Evolutionary conservation across 1,140 invertebrate species (phyloP).

Genomic region (Drosophila kohkoa): DNA sequence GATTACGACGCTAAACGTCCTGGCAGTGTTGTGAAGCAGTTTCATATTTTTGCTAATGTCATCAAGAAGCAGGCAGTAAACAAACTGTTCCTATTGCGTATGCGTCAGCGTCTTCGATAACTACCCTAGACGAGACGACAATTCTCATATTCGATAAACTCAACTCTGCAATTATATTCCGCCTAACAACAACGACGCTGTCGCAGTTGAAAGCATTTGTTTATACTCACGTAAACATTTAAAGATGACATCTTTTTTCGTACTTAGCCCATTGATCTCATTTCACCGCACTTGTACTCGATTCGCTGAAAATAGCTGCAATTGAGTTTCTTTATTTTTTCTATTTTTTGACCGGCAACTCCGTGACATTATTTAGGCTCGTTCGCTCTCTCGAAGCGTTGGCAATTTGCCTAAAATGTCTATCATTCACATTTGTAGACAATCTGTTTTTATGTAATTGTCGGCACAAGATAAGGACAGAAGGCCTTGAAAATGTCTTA

Average conservation of each 20-base stretch:
- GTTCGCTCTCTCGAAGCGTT: background rate
- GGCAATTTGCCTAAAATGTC: conserved; percentile 23
- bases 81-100: conserved; percentile 6
- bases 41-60: conserved; percentile 7
- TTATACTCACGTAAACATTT: background rate
- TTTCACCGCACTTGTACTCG: conserved; percentile 42
- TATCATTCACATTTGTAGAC: background rate
- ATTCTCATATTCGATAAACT: too few species aligned
- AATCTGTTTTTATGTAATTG: conserved; percentile 68
- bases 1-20: conserved; percentile 23
- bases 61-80: conserved; percentile 23
- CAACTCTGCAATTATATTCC: too few species aligned
- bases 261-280: conserved; percentile 35
- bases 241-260: background rate
- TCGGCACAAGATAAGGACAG: conserved; percentile 46
- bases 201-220: background rate
- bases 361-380: conserved; percentile 28
- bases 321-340: conserved; percentile 10
- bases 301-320: conserved; percentile 36
- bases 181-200: too few species aligned
- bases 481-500: conserved; percentile 71
- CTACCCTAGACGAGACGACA: too few species aligned
- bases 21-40: conserved; percentile 7
- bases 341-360: conserved; percentile 26
- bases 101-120: conserved; percentile 29